These are phyloP conservation scores for Enteromius argenteus DNA, from an alignment of 2,797 vertebrate species.

Conservation along the genomic window DNA sequence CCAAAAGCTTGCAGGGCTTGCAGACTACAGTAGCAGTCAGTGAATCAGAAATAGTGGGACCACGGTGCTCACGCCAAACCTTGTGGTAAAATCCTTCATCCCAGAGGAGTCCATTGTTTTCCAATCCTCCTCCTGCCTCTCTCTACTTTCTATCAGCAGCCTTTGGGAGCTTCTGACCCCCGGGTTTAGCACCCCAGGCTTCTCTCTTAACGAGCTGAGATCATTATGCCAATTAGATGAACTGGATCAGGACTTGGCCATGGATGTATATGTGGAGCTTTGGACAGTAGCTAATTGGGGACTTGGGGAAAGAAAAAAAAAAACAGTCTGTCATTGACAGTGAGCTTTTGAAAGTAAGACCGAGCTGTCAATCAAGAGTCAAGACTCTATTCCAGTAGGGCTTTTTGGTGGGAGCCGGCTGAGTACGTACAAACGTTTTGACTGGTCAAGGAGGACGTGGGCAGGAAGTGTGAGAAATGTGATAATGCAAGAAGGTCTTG, in stretches of 20 bases:
- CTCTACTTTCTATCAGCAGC: conserved; percentile 38
- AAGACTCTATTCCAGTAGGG: conserved; percentile 36
- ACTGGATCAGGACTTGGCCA: conserved; percentile 51
- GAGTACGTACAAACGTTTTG: conserved; percentile 20
- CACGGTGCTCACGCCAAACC: conserved; percentile 4
- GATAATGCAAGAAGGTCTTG: conserved; percentile 10
- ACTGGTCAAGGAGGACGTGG: conserved; percentile 19
- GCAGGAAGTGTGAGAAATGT: conserved; percentile 37
- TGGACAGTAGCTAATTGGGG: conserved; percentile 61
- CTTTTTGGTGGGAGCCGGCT: conserved; percentile 28
- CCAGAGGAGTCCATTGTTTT: conserved; percentile 51
- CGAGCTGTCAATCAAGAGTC: conserved; percentile 51
- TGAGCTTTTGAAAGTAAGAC: conserved; percentile 35
- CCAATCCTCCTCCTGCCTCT: background rate
- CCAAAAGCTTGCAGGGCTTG: conserved; percentile 25
- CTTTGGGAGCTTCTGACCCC: conserved; percentile 55
- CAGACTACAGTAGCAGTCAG: conserved; percentile 28
- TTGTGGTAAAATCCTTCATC: conserved; percentile 27
- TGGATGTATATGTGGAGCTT: conserved; percentile 35
- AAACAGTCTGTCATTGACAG: conserved; percentile 38
- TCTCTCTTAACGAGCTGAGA: conserved; percentile 56
- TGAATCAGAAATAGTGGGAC: background rate
- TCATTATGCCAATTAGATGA: conserved; percentile 62
- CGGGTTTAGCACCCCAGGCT: conserved; percentile 45
- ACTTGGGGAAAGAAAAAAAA: conserved; percentile 29